Evolutionary conservation across 2,113 vertebrate genomes (phyloP).

Genomic region (Cyprinus carpio): DNA sequence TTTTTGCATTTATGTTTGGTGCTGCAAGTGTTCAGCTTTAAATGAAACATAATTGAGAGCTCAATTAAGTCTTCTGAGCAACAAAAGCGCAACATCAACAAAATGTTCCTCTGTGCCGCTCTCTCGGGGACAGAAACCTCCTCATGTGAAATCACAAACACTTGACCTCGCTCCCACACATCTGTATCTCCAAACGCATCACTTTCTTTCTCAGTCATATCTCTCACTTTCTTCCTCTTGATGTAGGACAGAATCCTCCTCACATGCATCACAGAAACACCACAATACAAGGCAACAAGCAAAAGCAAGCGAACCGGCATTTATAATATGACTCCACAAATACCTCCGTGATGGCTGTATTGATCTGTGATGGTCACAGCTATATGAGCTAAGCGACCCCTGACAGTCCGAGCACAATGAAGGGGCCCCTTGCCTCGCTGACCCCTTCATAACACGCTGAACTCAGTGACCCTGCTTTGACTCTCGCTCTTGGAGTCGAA

Average conservation of each 20-base stretch:
- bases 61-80: neutral
- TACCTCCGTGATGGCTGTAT: neutral
- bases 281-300: neutral
- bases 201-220: neutral
- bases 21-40: neutral
- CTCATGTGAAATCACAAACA: neutral
- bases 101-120: neutral
- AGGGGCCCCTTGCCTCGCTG: neutral
- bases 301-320: neutral
- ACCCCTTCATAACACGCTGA: constrained; percentile 35
- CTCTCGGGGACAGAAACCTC: neutral
- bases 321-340: constrained; percentile 7
- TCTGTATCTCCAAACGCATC: neutral
- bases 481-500: constrained; percentile 27
- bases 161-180: neutral
- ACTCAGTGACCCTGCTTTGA: constrained; percentile 42
- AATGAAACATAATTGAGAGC: neutral
- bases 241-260: neutral
- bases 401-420: neutral
- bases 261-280: neutral
- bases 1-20: neutral
- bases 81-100: neutral
- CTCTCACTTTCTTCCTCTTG: neutral
- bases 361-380: constrained; percentile 17
- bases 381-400: constrained; percentile 20